Base-by-base conservation (phyloP, 2,888 invertebrate species). In the Phyllotreta striolata region DNA sequence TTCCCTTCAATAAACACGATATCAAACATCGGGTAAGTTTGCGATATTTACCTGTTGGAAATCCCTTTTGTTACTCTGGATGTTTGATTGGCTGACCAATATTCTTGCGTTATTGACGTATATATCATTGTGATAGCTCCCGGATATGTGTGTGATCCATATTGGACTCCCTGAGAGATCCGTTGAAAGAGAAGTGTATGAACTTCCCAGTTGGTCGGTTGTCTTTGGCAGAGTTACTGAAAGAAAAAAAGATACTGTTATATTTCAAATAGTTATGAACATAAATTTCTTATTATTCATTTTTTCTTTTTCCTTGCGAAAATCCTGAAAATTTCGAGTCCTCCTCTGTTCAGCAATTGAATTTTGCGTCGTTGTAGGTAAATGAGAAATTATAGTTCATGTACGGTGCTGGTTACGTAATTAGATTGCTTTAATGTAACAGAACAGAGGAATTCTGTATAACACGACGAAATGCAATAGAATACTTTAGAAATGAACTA, bases 41-140 rank as follows among this genome's bases (percentile, higher is more conserved):
- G 8, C 0, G 39, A 12, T 24, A 55, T 46, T 77, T 73, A 89
- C 89, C 85, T 90, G 89, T 72, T 84, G 86, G 77, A 83, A 84
- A 57, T 82, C 83, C 64, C 84, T 85, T 70, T 86, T 86, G 66
- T 82, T 83, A 41, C 89, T 86, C 72, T 86, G 85, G 75, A 87
- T 87, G 77, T 88, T 85, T 14, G 92, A 91, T 64, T 88, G 85
- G 51, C 87, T 86, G 64, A 87, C 85, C 72, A 91, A 83, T 57
- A 95, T 87, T 77, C 88, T 88, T 1, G 95, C 95, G 80, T 95
- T 94, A 83, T 95, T 95, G 66, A 95, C 89, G 82, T 87, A 96
- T 73, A 93, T 87, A 71, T 93, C 92, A 63, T 89, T 87, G 73
- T 88, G 88, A 80, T 85, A 85, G 3, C 80, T 76, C 51, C 85